phyloP scores from a whole-genome alignment of 2,888 invertebrate species.

The Polietes domitor region DNA sequence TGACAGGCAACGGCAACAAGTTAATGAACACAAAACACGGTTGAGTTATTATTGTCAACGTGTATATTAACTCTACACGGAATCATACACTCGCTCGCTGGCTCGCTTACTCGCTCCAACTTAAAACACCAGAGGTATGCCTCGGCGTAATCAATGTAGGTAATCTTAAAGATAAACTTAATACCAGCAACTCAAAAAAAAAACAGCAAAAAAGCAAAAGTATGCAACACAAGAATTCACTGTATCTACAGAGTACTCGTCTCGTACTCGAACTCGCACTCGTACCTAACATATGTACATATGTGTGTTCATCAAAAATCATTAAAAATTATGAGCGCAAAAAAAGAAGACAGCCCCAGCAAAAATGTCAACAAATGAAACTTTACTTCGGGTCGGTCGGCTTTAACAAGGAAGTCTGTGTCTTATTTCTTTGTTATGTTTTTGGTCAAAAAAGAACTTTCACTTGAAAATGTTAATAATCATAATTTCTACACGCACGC shows the following conservation, averaged over 20 bases:
- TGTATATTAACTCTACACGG: conserved; percentile 34
- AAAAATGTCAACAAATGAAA: conserved; percentile 42
- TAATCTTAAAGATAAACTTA: conserved; percentile 43
- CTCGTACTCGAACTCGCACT: neutral
- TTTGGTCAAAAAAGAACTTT: conserved; percentile 45
- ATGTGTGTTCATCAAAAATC: conserved; percentile 2
- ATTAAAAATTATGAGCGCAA: conserved; percentile 3
- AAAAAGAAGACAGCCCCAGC: neutral
- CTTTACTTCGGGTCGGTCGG: neutral
- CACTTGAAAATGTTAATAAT: conserved; percentile 35
- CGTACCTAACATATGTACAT: neutral
- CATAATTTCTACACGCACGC: neutral
- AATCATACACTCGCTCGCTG: neutral
- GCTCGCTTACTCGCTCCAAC: neutral
- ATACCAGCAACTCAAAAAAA: neutral
- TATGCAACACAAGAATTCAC: neutral
- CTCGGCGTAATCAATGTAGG: conserved; percentile 38
- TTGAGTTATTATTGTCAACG: conserved; percentile 44
- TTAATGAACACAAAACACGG: conserved; percentile 36
- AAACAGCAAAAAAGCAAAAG: neutral
- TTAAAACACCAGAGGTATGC: neutral
- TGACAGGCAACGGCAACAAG: neutral
- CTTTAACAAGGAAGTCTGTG: conserved; percentile 21
- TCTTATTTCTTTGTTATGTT: neutral
- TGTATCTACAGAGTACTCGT: neutral